These are phyloP conservation scores for Diplodus sargus DNA, from an alignment of 2,797 vertebrate genomes.

Conservation along the genomic window DNA sequence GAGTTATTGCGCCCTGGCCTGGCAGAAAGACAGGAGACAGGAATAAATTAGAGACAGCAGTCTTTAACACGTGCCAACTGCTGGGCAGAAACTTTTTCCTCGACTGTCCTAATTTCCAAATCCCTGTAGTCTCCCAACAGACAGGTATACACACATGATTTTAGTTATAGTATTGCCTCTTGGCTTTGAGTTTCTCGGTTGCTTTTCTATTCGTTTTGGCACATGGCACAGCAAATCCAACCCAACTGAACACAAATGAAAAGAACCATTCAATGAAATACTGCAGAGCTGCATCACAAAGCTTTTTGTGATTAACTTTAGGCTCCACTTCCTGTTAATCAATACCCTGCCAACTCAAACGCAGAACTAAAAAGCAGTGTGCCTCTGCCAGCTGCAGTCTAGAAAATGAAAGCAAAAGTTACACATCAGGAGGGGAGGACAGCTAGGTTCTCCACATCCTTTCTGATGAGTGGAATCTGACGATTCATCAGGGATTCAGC, in stretches of 20 bases:
- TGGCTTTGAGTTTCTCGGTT: not conserved
- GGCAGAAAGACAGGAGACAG: conserved; percentile 28
- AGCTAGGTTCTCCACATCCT: not conserved
- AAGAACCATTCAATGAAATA: conserved; percentile 2
- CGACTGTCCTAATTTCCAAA: conserved; percentile 5
- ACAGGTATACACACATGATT: not conserved
- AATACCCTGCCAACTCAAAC: not conserved
- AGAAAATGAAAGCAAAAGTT: not conserved
- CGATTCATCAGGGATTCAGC: not conserved
- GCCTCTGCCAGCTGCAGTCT: not conserved
- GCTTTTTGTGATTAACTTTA: not conserved
- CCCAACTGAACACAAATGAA: not conserved
- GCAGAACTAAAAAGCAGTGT: not conserved
- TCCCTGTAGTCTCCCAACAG: conserved; percentile 7
- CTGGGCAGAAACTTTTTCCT: conserved; percentile 22
- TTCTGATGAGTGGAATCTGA: not conserved
- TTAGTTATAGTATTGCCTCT: not conserved
- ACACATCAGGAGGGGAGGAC: not conserved
- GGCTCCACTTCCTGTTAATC: not conserved
- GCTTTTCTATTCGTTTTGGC: not conserved
- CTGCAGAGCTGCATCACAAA: not conserved
- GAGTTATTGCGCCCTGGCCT: conserved; percentile 83
- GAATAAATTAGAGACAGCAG: conserved; percentile 23
- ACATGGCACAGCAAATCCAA: not conserved
- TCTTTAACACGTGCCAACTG: not conserved